Evolutionary conservation across 23 tunicate genomes (phyloP), one percentile per base, ranked within the genome.

Genomic region (Phallusia fumigata): DNA sequence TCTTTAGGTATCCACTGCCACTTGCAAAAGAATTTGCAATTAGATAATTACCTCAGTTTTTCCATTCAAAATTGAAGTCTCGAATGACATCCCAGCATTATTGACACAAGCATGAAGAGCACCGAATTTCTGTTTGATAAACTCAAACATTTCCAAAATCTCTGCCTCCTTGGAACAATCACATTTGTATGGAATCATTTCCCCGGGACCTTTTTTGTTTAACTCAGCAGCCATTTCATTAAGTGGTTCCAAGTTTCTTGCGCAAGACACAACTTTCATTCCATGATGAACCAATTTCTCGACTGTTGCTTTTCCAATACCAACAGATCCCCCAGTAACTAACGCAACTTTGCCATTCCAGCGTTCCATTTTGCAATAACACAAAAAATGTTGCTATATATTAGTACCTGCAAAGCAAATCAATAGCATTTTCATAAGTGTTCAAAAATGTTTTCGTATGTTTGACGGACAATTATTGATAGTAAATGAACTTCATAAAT

Each of bases 261-360:
- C 97, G 80, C 97, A 92, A 12, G 82, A 86, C 79, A 92, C 88
- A 18, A 87, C 97, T 28, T 83, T 92, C 83, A 92, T 79, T 30
- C 88, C 91, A 65, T 76, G 53, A 53, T 36, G 30, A 0, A 72
- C 91, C 45, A 92, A 79, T 45, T 92, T 87, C 36, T 75, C 53
- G 40, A 85, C 97, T 64, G 83, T 84, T 50, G 91, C 97, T 77
- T 64, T 58, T 12, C 97, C 97, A 53, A 92, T 92, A 40, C 97
- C 97, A 40, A 82, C 78, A 24, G 97, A 92, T 2, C 88, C 97
- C 2, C 97, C 97, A 69, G 97, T 92, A n/a, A 92, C 91, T 0
- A 92, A 64, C 21, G 97, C 97, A 26, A 92, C 79, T 87, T 84
- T 92, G 0, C 96, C 96, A 45, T 49, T 36, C 95, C 95, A 90